Conservation (phyloP, 2,113 vertebrate species). For the Mixornis gularis region DNA sequence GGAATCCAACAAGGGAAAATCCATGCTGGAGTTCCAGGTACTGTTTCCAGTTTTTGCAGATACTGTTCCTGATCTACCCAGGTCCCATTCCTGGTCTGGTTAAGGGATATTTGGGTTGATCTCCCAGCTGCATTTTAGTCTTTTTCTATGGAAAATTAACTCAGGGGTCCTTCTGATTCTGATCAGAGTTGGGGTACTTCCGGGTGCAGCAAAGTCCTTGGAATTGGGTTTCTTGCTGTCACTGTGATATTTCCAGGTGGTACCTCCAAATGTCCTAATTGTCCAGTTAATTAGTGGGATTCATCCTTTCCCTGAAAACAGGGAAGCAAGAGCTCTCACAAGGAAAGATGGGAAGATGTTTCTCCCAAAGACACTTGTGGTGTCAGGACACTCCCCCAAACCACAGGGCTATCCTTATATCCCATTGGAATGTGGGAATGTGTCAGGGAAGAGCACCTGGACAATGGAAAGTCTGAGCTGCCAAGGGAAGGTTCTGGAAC, state of each 20-base stretch:
- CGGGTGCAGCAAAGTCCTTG: background rate
- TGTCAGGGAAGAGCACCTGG: background rate
- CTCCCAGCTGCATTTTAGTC: accelerated
- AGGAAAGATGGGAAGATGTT: background rate
- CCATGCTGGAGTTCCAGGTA: conserved; percentile 98
- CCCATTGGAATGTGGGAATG: background rate
- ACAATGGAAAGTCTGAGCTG: background rate
- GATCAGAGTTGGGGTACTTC: accelerated
- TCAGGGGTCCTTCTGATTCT: background rate
- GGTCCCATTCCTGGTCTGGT: background rate
- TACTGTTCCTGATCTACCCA: background rate
- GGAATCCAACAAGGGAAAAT: conserved; percentile 97
- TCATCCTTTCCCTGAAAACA: background rate
- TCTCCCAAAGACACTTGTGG: too few relatives aligned
- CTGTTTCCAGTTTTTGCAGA: background rate
- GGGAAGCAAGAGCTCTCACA: background rate
- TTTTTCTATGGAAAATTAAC: background rate
- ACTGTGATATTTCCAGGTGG: background rate
- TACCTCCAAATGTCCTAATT: background rate
- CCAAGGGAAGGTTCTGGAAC: background rate
- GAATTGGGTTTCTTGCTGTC: background rate
- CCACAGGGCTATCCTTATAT: background rate
- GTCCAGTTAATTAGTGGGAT: background rate
- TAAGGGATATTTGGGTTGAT: too few relatives aligned
- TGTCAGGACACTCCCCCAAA: background rate